These are phyloP conservation scores for Syngnathus typhle DNA, from an alignment of 2,113 vertebrate species.

Conservation along the genomic window DNA sequence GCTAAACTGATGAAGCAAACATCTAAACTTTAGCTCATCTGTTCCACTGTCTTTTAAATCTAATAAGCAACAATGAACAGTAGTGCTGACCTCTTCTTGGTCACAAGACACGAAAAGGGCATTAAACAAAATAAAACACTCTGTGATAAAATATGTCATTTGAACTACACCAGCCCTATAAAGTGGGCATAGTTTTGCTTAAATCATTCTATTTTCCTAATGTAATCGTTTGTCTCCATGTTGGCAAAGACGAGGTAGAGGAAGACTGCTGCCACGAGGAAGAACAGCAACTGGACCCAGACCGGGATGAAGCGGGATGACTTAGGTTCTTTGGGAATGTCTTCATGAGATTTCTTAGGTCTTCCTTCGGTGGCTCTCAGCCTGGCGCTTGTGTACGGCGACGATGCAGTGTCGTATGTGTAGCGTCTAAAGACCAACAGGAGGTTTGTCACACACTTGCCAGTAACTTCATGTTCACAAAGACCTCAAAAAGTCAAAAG, in stretches of 20 bases:
- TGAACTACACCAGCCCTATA: constrained; percentile 7
- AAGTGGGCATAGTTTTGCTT: neutral
- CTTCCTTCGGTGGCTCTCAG: constrained; percentile 7
- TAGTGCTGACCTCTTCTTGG: neutral
- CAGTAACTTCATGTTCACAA: neutral
- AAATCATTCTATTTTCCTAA: constrained; percentile 52
- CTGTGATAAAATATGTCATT: constrained; percentile 1
- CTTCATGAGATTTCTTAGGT: constrained; percentile 9
- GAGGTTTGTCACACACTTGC: neutral
- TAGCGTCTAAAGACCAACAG: constrained; percentile 32
- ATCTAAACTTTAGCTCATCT: neutral
- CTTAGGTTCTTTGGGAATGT: constrained; percentile 5
- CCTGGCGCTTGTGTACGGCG: constrained; percentile 36
- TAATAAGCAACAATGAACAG: neutral
- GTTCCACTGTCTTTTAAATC: neutral
- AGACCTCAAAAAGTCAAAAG: neutral
- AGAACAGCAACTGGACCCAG: constrained; percentile 67
- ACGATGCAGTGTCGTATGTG: constrained; percentile 40
- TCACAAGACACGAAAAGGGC: neutral
- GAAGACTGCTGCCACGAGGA: constrained; percentile 52
- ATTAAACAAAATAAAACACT: constrained; percentile 20
- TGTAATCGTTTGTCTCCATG: constrained; percentile 59
- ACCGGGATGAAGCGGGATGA: constrained; percentile 53
- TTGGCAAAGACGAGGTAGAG: constrained; percentile 62
- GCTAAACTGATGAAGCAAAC: no score